These are phyloP conservation scores for Tromatobia lineatoria DNA, from an alignment of 2,888 invertebrate genomes.

Conservation along the genomic window DNA sequence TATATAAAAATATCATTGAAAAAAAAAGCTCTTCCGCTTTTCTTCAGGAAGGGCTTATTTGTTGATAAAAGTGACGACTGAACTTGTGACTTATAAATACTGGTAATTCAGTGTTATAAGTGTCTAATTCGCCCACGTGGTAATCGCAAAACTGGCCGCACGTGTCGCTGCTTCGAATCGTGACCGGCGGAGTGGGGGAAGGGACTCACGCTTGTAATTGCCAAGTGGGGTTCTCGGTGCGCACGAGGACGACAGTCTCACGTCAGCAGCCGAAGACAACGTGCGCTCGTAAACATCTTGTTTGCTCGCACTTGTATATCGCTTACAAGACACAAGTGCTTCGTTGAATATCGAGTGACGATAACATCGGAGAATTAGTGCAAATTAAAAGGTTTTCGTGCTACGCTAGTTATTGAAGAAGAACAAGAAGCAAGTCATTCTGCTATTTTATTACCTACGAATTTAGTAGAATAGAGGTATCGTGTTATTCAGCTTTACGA, in stretches of 20 bases:
- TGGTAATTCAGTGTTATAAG: neutral
- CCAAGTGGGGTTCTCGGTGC: neutral
- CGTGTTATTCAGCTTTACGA: neutral
- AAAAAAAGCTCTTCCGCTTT: neutral
- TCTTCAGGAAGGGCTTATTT: neutral
- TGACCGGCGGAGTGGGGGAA: neutral
- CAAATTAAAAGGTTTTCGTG: neutral
- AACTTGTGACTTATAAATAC: neutral
- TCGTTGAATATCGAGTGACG: neutral
- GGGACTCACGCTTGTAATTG: neutral
- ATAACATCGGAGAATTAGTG: neutral
- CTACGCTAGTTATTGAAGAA: neutral
- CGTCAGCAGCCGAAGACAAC: conserved; percentile 4
- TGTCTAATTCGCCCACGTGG: conserved; percentile 11
- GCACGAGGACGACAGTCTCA: conserved; percentile 18
- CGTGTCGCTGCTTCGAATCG: conserved; percentile 5
- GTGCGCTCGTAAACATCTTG: neutral
- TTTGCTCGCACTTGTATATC: neutral
- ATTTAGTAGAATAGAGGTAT: neutral
- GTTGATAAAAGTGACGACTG: neutral
- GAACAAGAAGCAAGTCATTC: neutral
- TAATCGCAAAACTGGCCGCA: neutral
- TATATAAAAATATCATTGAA: too few relatives aligned
- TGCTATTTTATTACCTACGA: neutral
- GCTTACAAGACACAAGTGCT: neutral